Percentiles rank a stretch among this genome's conserved stretches.
phyloP scores from a whole-genome alignment of 2,113 vertebrate species.

The Gallinago undulata region DNA sequence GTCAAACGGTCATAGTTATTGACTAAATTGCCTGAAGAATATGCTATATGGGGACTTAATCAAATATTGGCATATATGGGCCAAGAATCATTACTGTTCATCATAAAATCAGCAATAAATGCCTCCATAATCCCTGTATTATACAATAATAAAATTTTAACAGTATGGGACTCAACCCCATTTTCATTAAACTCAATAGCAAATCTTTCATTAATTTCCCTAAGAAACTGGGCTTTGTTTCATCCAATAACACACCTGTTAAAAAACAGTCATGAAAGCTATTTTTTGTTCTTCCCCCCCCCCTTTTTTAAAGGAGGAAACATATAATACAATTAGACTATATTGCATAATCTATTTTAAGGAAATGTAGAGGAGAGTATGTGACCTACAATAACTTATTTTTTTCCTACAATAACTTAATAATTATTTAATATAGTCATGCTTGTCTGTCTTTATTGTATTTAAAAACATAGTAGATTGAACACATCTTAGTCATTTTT shows the following conservation, averaged over 20 bases:
- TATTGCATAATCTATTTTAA: background rate
- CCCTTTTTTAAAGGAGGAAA: background rate
- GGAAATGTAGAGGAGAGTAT: background rate
- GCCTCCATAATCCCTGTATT: background rate
- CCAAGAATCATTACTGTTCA: background rate
- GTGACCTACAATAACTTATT: background rate
- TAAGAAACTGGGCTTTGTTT: background rate
- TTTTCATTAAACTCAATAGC: background rate
- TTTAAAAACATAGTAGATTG: background rate
- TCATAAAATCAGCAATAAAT: conserved; percentile 14
- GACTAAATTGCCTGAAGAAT: background rate
- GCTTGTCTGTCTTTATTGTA: background rate
- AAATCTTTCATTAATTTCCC: background rate
- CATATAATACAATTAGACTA: background rate
- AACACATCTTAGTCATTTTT: background rate
- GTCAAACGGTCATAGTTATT: background rate
- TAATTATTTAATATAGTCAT: background rate
- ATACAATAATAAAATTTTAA: background rate
- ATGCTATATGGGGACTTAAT: background rate
- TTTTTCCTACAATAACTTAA: too few relatives aligned
- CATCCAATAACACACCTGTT: background rate
- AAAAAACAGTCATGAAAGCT: fast-evolving
- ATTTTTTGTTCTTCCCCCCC: background rate
- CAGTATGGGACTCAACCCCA: background rate
- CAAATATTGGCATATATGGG: background rate